Conservation (phyloP, 2,797 vertebrate genomes). For the Anguilla megastoma region DNA sequence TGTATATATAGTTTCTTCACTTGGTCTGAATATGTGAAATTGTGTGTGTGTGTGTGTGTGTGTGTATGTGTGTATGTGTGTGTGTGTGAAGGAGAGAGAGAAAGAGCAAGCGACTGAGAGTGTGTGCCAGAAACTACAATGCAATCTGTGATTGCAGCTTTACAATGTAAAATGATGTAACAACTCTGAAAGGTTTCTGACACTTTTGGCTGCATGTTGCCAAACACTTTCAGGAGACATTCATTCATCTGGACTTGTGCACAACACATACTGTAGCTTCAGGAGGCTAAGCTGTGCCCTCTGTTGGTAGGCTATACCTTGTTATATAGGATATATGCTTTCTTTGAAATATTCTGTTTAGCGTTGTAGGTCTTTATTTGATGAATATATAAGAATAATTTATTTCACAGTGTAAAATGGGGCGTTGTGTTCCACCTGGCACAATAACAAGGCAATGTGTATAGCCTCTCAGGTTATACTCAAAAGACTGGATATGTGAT, state of each 20-base stretch:
- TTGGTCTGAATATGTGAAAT: slow-evolving; percentile 62
- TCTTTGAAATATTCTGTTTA: not conserved
- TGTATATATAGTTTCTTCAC: slow-evolving; percentile 48
- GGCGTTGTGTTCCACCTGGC: not conserved
- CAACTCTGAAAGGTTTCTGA: slow-evolving; percentile 40
- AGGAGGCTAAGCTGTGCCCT: not conserved
- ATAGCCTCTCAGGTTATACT: not conserved
- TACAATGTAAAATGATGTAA: slow-evolving; percentile 39
- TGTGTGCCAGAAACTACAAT: slow-evolving; percentile 66
- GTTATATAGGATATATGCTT: not conserved
- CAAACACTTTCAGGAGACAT: slow-evolving; percentile 50
- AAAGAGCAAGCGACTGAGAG: slow-evolving; percentile 22
- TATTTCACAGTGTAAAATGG: not conserved
- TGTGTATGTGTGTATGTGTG: not conserved
- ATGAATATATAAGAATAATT: not conserved
- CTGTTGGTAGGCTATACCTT: not conserved
- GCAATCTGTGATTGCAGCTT: slow-evolving; percentile 82
- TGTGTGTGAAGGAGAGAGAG: not conserved
- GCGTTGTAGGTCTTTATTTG: not conserved
- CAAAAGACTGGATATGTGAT: not conserved
- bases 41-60: slow-evolving; percentile 56
- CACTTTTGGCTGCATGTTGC: slow-evolving; percentile 57
- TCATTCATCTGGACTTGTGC: not conserved
- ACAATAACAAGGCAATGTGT: not conserved
- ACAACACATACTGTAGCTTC: not conserved